Evolutionary conservation across 2,888 invertebrate species (phyloP).

Genomic region (Malthinus seriepunctatus): DNA sequence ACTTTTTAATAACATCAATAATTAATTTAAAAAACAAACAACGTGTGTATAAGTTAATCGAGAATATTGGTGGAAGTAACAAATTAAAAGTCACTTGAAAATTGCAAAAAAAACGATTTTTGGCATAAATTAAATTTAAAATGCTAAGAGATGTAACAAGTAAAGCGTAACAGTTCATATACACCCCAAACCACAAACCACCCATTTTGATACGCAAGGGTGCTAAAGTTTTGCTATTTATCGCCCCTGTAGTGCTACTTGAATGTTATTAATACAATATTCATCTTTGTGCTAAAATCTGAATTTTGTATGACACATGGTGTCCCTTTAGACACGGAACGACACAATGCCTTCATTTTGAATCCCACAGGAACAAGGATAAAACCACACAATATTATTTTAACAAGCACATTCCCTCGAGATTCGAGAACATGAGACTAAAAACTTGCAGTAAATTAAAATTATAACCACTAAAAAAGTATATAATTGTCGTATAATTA

Average conservation of each 20-base stretch:
- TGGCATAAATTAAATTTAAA: no score
- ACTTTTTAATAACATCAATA: no score
- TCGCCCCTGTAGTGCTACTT: constrained; percentile 8
- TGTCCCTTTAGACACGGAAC: constrained; percentile 8
- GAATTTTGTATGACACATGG: constrained; percentile 8
- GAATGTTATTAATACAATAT: constrained; percentile 6
- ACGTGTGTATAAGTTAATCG: no score
- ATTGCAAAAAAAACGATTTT: no score
- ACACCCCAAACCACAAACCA: constrained; percentile 14
- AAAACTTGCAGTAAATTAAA: not conserved
- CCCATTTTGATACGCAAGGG: constrained; percentile 14
- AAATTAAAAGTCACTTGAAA: no score
- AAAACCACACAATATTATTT: not conserved
- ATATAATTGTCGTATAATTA: constrained; percentile 12
- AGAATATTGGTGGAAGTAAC: no score
- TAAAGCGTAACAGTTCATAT: not conserved
- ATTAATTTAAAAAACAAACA: no score
- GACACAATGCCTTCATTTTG: constrained; percentile 10
- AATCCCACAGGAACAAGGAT: constrained; percentile 7
- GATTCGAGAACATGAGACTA: not conserved
- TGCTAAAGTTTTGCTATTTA: constrained; percentile 15
- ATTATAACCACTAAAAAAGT: not conserved
- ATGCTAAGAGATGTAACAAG: not conserved
- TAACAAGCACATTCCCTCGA: not conserved
- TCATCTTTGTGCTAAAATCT: constrained; percentile 9